These are phyloP conservation scores for human DNA, from an alignment of 2,113 vertebrate genomes.

Conservation along the genomic window GRCh38 chr12:40093501-40094000, in stretches of 20 bases:
- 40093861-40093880: not conserved
- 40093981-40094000: not conserved
- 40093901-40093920: not conserved
- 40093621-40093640: not conserved
- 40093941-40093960: not conserved
- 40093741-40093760: not conserved
- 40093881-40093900: not conserved
- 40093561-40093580: not conserved
- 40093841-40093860: too few relatives aligned
- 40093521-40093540: not conserved
- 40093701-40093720: not conserved
- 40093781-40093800: not conserved
- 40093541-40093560: not conserved
- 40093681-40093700: not conserved
- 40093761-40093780: too few relatives aligned
- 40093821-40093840: not conserved
- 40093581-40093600: not conserved
- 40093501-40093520: not conserved
- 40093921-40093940: not conserved
- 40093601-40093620: not conserved
- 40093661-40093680: not conserved
- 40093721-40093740: not conserved
- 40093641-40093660: not conserved
- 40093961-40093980: not conserved
- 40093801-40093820: not conserved